A percentile compares a stretch with the other conserved stretches of the same genome.
These are phyloP conservation scores for Bibio marci DNA, from an alignment of 2,888 invertebrate genomes.

Conservation along the genomic window DNA sequence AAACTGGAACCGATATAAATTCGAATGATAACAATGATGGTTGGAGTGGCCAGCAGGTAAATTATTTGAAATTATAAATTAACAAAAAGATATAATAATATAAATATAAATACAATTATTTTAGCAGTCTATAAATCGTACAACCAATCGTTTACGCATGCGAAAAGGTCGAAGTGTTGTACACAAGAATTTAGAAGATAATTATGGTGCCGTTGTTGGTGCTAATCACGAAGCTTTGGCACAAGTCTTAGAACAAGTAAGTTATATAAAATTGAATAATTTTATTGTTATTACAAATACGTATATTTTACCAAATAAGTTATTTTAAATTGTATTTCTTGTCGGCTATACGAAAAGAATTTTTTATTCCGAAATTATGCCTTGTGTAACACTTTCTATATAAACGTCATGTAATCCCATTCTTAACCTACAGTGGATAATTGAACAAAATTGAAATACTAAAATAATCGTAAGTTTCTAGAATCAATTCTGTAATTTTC, in stretches of 20 bases:
- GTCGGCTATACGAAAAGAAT: too few species aligned
- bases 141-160: constrained; percentile 46
- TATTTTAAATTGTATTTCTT: too few species aligned
- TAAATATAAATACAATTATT: constrained; percentile 2
- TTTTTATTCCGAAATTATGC: too few species aligned
- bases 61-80: constrained; percentile 7
- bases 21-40: constrained; percentile 25
- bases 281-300: too few species aligned
- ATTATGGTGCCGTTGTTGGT: constrained; percentile 76
- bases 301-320: too few species aligned
- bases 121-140: constrained; percentile 2
- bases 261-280: too few species aligned
- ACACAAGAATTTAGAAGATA: constrained; percentile 72
- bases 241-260: constrained; percentile 74
- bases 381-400: too few species aligned
- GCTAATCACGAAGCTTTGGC: constrained; percentile 82
- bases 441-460: too few species aligned
- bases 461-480: too few species aligned
- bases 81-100: neutral
- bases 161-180: constrained; percentile 68
- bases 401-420: too few species aligned
- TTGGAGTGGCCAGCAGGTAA: constrained; percentile 27
- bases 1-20: constrained; percentile 31
- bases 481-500: too few species aligned
- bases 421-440: too few species aligned